Percentiles rank a stretch among this genome's conserved stretches.
Evolutionary conservation across 2,113 vertebrate species (phyloP).

Genomic region (Galbula dea): DNA sequence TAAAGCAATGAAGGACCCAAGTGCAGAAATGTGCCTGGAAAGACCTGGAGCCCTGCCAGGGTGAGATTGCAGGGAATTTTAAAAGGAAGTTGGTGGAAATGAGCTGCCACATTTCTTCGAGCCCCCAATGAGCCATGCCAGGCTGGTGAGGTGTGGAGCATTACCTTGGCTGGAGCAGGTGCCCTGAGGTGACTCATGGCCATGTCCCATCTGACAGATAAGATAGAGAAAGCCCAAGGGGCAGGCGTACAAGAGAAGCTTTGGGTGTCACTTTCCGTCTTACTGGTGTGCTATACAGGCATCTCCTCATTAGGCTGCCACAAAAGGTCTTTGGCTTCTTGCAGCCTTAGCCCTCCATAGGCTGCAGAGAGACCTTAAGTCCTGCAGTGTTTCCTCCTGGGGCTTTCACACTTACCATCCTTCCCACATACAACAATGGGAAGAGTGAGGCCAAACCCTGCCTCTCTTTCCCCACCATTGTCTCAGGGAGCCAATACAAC

Average conservation of each 20-base stretch:
- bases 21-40: fast-evolving
- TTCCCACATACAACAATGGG: fast-evolving
- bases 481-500: not conserved
- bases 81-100: not conserved
- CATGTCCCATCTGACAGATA: not conserved
- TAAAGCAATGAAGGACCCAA: not conserved
- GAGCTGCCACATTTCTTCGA: not conserved
- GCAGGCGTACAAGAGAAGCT: not conserved
- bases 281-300: fast-evolving
- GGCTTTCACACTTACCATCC: not conserved
- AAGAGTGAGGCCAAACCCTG: not conserved
- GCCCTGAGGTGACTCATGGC: not conserved
- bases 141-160: not conserved
- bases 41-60: not conserved
- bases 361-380: not conserved
- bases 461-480: not conserved
- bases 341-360: fast-evolving
- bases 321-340: not conserved
- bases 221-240: not conserved
- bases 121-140: not conserved
- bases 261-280: not conserved
- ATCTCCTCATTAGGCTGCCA: not conserved
- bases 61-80: not conserved
- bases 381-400: fast-evolving
- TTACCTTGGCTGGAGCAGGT: not conserved